Conservation (phyloP, 2,888 invertebrate species). For the Theodoxus fluviatilis region DNA sequence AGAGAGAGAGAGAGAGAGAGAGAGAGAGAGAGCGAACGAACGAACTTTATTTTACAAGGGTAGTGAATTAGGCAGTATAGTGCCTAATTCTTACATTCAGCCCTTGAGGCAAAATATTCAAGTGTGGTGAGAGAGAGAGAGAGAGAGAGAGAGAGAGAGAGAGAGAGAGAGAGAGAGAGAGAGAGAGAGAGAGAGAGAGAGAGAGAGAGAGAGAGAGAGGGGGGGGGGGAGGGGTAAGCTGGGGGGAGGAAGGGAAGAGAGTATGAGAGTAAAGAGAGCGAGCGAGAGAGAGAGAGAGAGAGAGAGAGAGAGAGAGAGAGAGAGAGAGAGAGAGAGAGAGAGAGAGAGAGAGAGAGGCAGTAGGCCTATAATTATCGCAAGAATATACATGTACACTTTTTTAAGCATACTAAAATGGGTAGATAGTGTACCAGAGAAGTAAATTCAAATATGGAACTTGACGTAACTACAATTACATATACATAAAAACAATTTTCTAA, state of each 20-base stretch:
- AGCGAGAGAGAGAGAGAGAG: conserved; percentile 4
- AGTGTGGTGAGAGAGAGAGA: conserved; percentile 29
- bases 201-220: conserved; percentile 22
- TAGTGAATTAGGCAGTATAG: no score
- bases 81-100: no score
- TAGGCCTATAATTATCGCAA: no score
- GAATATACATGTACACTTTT: no score
- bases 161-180: conserved; percentile 29
- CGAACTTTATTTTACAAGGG: no score
- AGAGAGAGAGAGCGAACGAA: background rate
- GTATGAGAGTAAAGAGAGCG: background rate
- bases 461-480: no score
- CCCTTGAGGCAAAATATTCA: no score
- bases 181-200: conserved; percentile 28
- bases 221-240: background rate
- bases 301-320: background rate
- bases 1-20: conserved; percentile 19
- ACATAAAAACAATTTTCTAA: no score
- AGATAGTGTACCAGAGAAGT: no score
- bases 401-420: no score
- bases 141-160: conserved; percentile 27
- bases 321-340: conserved; percentile 14
- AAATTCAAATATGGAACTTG: no score
- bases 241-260: conserved; percentile 5
- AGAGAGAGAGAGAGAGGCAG: background rate